phyloP scores from a whole-genome alignment of 2,888 invertebrate species.

The Ecliptopera silaceata region DNA sequence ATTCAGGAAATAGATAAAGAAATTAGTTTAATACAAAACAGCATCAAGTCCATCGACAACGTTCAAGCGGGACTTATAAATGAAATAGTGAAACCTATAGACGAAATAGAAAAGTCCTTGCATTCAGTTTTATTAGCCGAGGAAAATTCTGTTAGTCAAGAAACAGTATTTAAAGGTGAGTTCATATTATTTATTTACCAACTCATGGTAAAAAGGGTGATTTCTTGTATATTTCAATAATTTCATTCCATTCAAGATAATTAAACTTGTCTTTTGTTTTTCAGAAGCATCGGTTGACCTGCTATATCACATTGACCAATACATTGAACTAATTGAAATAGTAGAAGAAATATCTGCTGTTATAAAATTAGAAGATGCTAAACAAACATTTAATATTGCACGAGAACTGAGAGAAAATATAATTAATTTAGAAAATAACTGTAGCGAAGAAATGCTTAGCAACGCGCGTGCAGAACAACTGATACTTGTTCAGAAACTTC shows the following conservation, averaged over 20 bases:
- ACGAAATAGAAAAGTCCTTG: conserved; percentile 58
- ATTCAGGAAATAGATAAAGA: conserved; percentile 63
- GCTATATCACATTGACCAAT: conserved; percentile 60
- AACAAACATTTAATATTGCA: conserved; percentile 56
- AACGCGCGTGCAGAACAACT: conserved; percentile 40
- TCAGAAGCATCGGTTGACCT: conserved; percentile 54
- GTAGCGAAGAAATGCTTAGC: conserved; percentile 23
- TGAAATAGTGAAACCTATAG: conserved; percentile 54
- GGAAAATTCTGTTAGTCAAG: conserved; percentile 36
- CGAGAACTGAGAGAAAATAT: conserved; percentile 57
- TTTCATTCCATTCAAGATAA: too few species aligned
- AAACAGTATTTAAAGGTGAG: conserved; percentile 56
- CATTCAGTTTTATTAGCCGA: conserved; percentile 48
- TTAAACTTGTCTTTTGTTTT: conserved; percentile 32
- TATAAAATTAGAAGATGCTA: conserved; percentile 54
- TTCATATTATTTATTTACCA: conserved; percentile 6
- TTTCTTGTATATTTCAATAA: too few species aligned
- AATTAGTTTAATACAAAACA: conserved; percentile 62
- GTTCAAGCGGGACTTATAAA: conserved; percentile 45
- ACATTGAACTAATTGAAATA: conserved; percentile 63
- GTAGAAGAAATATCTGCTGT: conserved; percentile 63
- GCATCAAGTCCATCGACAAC: conserved; percentile 59
- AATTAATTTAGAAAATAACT: conserved; percentile 31
- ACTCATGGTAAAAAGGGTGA: too few species aligned
- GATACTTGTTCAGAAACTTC: conserved; percentile 53